Conservation (phyloP, 2,113 vertebrate genomes). For the Paedocypris sp. region DNA sequence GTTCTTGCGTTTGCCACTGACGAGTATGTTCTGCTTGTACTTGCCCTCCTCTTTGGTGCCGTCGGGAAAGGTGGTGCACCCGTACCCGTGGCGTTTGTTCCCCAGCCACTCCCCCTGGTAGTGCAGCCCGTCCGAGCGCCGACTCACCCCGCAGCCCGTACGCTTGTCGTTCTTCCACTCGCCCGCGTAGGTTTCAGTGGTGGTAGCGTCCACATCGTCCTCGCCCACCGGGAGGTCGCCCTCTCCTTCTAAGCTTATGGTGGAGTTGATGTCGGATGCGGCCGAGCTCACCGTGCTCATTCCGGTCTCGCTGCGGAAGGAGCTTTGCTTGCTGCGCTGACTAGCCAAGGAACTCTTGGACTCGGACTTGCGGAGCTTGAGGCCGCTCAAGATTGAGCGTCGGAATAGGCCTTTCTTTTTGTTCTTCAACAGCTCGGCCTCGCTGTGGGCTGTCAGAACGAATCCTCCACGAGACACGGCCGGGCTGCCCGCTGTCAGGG, state of each 20-base stretch:
- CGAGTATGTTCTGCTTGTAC: slow-evolving; percentile 93
- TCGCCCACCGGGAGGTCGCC: slow-evolving; percentile 69
- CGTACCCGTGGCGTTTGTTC: slow-evolving; percentile 92
- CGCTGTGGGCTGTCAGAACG: slow-evolving; percentile 86
- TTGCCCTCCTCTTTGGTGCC: slow-evolving; percentile 97
- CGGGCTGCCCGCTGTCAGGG: slow-evolving; percentile 59
- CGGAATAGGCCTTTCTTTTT: slow-evolving; percentile 93
- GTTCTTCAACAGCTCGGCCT: slow-evolving; percentile 77
- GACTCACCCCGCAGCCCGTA: slow-evolving; percentile 81
- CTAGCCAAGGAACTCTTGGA: slow-evolving; percentile 95
- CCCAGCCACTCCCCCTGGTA: slow-evolving; percentile 94
- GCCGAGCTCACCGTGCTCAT: slow-evolving; percentile 94
- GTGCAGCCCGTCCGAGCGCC: slow-evolving; percentile 84
- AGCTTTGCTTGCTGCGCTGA: slow-evolving; percentile 96
- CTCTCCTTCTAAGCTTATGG: slow-evolving; percentile 92
- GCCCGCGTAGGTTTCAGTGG: slow-evolving; percentile 85
- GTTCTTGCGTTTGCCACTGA: slow-evolving; percentile 94
- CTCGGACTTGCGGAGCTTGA: slow-evolving; percentile 90
- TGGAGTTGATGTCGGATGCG: slow-evolving; percentile 93
- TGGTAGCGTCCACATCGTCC: slow-evolving; percentile 89
- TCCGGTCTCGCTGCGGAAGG: slow-evolving; percentile 92
- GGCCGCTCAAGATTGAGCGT: slow-evolving; percentile 84
- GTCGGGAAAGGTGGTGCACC: slow-evolving; percentile 89
- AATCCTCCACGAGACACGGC: slow-evolving; percentile 86
- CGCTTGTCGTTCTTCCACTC: slow-evolving; percentile 97